These are phyloP conservation scores for Urocyon cinereoargenteus DNA, from an alignment of 2,797 vertebrate species.

Conservation along the genomic window DNA sequence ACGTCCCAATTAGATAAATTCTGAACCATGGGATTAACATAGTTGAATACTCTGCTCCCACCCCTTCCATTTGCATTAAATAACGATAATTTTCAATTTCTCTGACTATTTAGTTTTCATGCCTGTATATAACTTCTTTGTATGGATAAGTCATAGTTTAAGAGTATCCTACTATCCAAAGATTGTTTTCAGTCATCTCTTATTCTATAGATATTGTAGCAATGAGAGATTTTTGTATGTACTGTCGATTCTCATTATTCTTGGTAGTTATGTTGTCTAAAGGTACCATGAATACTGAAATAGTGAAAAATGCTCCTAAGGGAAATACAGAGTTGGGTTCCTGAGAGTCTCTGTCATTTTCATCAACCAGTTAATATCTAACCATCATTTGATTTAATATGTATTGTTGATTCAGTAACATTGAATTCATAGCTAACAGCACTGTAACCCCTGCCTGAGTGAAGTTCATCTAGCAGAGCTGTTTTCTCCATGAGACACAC, in stretches of 20 bases:
- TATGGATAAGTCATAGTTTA: not conserved
- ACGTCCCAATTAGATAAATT: not conserved
- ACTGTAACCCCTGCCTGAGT: not conserved
- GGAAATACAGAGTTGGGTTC: not conserved
- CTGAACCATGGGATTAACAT: not conserved
- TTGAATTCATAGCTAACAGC: not conserved
- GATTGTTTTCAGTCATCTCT: not conserved
- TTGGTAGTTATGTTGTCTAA: not conserved
- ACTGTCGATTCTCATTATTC: not conserved
- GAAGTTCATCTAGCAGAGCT: not conserved
- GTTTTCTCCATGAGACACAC: not conserved
- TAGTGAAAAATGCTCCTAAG: not conserved
- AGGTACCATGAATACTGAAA: not conserved
- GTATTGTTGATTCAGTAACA: not conserved
- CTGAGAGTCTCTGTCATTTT: not conserved
- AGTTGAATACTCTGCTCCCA: too few species aligned
- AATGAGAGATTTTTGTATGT: not conserved
- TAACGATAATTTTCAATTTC: not conserved
- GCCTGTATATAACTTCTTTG: not conserved
- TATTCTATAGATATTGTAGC: not conserved
- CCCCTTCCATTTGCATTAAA: too few species aligned
- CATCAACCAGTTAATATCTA: not conserved
- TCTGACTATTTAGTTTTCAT: not conserved
- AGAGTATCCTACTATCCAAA: not conserved
- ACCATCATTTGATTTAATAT: not conserved